Base-by-base conservation (phyloP, 2,113 vertebrate species). In the Collichthys lucidus region DNA sequence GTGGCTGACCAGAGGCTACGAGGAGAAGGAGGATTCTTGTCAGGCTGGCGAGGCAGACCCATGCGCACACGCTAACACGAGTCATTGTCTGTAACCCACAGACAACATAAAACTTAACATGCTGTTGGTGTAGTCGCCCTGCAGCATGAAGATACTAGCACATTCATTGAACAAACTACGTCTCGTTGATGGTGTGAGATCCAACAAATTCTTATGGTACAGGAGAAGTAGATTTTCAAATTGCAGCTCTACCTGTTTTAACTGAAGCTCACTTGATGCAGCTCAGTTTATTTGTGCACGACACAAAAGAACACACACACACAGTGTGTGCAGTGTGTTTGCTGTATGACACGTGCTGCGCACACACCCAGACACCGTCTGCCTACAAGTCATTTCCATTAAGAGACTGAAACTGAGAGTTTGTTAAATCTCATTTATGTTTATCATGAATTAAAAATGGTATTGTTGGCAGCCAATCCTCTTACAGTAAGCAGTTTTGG, bases 401-500 rank as follows among this genome's bases (percentile, higher is more conserved):
- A 87, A 89, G 78, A 82, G 77, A 87, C 86, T 86, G 84, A 91
- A 92, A 91, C 86, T 93, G 86, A 89, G 89, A 92, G 77, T 94
- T 92, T 77, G 80, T 77, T 71, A 93, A 94, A 92, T 94, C 93
- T 94, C 86, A 92, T 95, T 95, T 94, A 71, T 93, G 88, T 94
- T 94, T 93, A 94, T 95, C 90, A 79, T 92, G 92, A 95, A 94
- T 95, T 92, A 94, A 94, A 94, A 94, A 87, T 91, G 79, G 84
- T 92, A 94, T 94, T 94, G 92, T 94, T 93, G 92, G 88, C 83
- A 91, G 85, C 79, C 93, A 94, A 93, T 95, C 94, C 94, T 95
- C 94, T 95, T 95, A 95, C 79, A 90, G 87, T 94, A 94, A 95
- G 94, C 92, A 95, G 90, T 94, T 94, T 93, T 90, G 66, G 80